Conservation (phyloP, 2,113 vertebrate species). For the Mesocricetus auratus region DNA sequence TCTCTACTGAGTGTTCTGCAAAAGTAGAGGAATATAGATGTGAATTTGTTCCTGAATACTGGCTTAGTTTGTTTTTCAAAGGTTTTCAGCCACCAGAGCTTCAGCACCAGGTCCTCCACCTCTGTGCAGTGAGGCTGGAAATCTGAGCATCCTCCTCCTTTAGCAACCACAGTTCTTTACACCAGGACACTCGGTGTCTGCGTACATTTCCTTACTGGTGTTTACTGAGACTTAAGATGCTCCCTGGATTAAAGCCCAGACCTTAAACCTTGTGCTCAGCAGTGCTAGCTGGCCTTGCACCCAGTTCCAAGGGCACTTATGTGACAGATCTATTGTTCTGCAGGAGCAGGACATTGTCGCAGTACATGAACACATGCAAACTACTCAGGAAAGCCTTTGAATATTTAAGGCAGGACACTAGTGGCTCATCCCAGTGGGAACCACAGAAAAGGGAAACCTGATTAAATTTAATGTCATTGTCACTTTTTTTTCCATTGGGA, state of each 20-base stretch:
- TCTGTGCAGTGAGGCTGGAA: slow-evolving; percentile 86
- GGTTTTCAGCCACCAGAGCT: slow-evolving; percentile 82
- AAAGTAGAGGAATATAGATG: slow-evolving; percentile 36
- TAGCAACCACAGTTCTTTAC: slow-evolving; percentile 80
- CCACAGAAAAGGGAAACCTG: slow-evolving; percentile 96
- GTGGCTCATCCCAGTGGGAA: slow-evolving; percentile 95
- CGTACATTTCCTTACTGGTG: slow-evolving; percentile 79
- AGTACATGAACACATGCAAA: slow-evolving; percentile 90
- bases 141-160: slow-evolving; percentile 75
- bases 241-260: slow-evolving; percentile 82
- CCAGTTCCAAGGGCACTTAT: slow-evolving; percentile 88
- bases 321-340: slow-evolving; percentile 92
- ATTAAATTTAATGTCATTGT: slow-evolving; percentile 99
- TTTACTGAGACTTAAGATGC: slow-evolving; percentile 86
- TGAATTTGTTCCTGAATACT: slow-evolving; percentile 74
- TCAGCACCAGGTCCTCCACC: slow-evolving; percentile 83
- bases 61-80: slow-evolving; percentile 79
- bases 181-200: slow-evolving; percentile 57
- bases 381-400: slow-evolving; percentile 89
- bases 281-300: slow-evolving; percentile 84
- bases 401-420: slow-evolving; percentile 92
- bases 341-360: slow-evolving; percentile 91
- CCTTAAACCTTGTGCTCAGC: slow-evolving; percentile 85
- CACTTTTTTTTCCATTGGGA: slow-evolving; percentile 93
- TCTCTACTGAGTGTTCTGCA: neutral